Conservation (phyloP, 2,113 vertebrate genomes). For the Nothocercus julius region DNA sequence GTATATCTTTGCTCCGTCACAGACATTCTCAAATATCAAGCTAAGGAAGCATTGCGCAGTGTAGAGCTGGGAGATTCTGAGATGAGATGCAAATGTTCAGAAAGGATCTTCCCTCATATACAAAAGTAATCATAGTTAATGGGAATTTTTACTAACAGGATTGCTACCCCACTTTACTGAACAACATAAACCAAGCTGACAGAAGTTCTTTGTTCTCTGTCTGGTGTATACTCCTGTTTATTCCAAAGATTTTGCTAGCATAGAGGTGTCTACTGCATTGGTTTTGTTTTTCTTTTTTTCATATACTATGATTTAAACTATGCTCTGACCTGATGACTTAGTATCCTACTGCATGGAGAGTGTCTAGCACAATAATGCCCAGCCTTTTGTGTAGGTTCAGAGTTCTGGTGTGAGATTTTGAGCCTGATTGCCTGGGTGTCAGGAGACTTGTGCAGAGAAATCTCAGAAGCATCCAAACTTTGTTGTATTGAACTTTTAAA, state of each 20-base stretch:
- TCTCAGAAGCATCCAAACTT: background rate
- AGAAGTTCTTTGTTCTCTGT: background rate
- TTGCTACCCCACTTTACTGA: background rate
- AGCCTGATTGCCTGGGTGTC: background rate
- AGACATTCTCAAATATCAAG: background rate
- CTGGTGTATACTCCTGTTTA: background rate
- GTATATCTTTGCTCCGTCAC: background rate
- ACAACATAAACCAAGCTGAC: background rate
- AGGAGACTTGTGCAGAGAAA: background rate
- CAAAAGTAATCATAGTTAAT: background rate
- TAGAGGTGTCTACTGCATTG: background rate
- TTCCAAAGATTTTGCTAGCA: fast-evolving
- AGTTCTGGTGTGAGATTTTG: background rate
- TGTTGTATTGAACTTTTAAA: background rate
- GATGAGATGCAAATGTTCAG: background rate
- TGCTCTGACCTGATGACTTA: background rate
- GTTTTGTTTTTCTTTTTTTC: background rate
- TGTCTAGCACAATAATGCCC: background rate
- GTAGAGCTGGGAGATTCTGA: background rate
- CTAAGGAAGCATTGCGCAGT: background rate
- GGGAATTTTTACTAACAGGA: background rate
- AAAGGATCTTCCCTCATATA: background rate
- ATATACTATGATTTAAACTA: background rate
- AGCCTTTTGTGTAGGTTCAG: background rate
- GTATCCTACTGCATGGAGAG: background rate